These are phyloP conservation scores for Pachydiplax longipennis DNA, from an alignment of 2,888 invertebrate species.

Conservation along the genomic window DNA sequence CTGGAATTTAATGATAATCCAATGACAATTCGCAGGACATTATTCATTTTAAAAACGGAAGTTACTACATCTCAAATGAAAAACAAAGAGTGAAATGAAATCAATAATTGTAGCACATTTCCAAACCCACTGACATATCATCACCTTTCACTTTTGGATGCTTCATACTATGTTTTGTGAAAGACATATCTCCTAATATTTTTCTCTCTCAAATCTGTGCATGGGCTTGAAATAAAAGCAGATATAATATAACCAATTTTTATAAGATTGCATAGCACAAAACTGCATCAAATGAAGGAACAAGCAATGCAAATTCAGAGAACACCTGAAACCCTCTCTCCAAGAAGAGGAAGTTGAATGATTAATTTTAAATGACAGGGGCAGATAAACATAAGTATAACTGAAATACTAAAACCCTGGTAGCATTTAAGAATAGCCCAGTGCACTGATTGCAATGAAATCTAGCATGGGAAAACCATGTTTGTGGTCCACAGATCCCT, in stretches of 20 bases:
- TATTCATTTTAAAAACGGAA: not conserved
- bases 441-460: constrained; percentile 15
- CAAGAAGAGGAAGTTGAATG: not conserved
- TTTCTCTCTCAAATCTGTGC: not conserved
- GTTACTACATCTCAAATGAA: not conserved
- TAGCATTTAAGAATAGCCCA: not conserved
- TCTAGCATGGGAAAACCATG: not conserved
- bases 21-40: not conserved
- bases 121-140: not conserved
- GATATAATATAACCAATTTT: not conserved
- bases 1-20: not conserved
- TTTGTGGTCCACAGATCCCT: no score
- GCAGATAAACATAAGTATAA: not conserved
- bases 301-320: not conserved
- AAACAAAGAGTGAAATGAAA: not conserved
- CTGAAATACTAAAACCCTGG: not conserved
- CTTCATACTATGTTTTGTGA: not conserved
- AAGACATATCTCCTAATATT: not conserved
- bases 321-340: not conserved
- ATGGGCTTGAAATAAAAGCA: not conserved
- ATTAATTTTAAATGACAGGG: not conserved
- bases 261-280: not conserved
- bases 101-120: not conserved
- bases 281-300: not conserved
- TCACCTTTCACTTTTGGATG: not conserved